Evolutionary conservation across 2,888 invertebrate genomes (phyloP).

Genomic region (Acleris cristana): DNA sequence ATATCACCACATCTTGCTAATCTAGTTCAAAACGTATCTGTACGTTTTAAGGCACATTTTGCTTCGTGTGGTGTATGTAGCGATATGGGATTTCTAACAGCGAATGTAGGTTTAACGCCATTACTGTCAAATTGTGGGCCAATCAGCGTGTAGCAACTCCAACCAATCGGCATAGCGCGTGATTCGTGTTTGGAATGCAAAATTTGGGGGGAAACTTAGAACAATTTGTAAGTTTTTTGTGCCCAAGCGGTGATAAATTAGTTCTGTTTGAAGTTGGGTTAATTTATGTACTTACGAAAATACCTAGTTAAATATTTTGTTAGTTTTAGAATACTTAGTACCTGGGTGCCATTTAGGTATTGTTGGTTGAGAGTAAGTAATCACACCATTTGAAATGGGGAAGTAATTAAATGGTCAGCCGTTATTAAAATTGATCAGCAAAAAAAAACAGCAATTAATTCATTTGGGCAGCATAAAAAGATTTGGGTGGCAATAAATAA

Average conservation of each 20-base stretch:
- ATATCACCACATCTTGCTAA: slow-evolving; percentile 1
- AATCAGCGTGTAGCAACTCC: slow-evolving; percentile 67
- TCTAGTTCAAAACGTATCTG: slow-evolving; percentile 34
- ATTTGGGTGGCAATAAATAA: too few relatives aligned
- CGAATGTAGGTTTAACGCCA: slow-evolving; percentile 73
- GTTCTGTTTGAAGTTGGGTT: slow-evolving; percentile 39
- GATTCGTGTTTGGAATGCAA: slow-evolving; percentile 75
- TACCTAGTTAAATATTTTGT: background rate
- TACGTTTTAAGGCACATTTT: slow-evolving; percentile 35
- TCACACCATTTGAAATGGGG: too few relatives aligned
- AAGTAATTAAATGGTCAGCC: too few relatives aligned
- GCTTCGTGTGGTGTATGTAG: slow-evolving; percentile 1
- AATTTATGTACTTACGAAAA: background rate
- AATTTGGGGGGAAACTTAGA: slow-evolving; percentile 74
- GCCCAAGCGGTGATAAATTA: slow-evolving; percentile 54
- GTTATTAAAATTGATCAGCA: too few relatives aligned
- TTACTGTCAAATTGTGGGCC: slow-evolving; percentile 81
- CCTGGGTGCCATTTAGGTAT: too few relatives aligned
- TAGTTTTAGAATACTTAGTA: too few relatives aligned
- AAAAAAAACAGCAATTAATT: too few relatives aligned
- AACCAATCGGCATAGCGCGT: slow-evolving; percentile 67
- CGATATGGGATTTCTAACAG: slow-evolving; percentile 44
- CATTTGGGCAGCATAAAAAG: too few relatives aligned
- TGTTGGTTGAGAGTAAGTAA: too few relatives aligned
- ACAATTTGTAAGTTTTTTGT: slow-evolving; percentile 74